A percentile compares a stretch with the other conserved stretches of the same genome.
Conservation (phyloP, 2,113 vertebrate genomes). For the Bombycilla garrulus region DNA sequence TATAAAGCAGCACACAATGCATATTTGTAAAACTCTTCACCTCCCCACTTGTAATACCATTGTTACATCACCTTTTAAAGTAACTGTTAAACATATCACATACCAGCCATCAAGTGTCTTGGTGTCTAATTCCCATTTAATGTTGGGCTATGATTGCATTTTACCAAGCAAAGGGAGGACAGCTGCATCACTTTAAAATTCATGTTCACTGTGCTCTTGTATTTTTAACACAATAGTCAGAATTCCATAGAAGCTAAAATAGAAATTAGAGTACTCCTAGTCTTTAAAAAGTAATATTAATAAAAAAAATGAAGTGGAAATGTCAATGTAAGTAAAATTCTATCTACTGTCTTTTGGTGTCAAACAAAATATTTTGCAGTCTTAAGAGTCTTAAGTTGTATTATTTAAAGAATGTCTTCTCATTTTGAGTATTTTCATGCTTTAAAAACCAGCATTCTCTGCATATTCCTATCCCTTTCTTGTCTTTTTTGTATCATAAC, state of each 20-base stretch:
- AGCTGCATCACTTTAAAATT: neutral
- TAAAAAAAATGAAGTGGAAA: neutral
- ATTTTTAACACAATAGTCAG: neutral
- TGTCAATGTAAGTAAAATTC: neutral
- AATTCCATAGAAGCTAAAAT: neutral
- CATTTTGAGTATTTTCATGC: neutral
- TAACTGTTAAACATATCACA: neutral
- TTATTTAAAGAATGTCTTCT: neutral
- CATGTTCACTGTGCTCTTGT: neutral
- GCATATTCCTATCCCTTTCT: neutral
- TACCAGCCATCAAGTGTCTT: neutral
- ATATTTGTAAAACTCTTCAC: neutral
- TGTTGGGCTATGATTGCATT: neutral
- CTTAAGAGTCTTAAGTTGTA: neutral
- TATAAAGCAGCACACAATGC: conserved; percentile 34
- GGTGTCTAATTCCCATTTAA: neutral
- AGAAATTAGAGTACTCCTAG: neutral
- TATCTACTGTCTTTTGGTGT: neutral
- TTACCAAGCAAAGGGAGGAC: neutral
- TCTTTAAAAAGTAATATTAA: neutral
- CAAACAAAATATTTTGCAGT: neutral
- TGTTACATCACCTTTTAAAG: neutral
- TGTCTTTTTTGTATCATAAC: neutral
- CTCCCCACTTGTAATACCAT: neutral
- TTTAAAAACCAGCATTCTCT: neutral